A percentile compares a stretch with the other conserved stretches of the same genome.
phyloP scores from a whole-genome alignment of 1,140 invertebrate genomes.

The Pantala flavescens region DNA sequence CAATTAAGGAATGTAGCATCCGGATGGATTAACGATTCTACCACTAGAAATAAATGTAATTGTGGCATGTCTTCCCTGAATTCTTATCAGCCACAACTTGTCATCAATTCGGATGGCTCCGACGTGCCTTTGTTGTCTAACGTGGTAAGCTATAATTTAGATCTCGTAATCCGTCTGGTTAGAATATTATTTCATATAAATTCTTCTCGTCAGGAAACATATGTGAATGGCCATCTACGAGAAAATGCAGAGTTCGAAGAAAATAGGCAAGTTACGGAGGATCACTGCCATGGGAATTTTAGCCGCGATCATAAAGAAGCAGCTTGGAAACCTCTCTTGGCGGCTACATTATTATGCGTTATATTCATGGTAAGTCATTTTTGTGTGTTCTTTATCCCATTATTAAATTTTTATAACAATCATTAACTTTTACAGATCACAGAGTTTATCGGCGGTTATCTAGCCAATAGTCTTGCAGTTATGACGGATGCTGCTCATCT shows the following conservation, averaged over 20 bases:
- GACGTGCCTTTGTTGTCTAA: constrained; percentile 10
- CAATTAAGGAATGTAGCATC: background rate
- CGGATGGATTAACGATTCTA: background rate
- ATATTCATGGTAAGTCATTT: constrained; percentile 49
- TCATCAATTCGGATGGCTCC: background rate
- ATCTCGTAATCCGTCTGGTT: background rate
- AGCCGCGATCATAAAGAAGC: background rate
- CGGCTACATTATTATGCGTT: constrained; percentile 46
- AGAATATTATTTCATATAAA: background rate
- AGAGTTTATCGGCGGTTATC: constrained; percentile 61
- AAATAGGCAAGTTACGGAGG: background rate
- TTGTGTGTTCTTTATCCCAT: background rate
- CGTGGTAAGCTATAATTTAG: background rate
- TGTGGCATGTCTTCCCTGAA: background rate
- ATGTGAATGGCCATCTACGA: background rate
- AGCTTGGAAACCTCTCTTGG: constrained; percentile 31
- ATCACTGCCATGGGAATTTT: constrained; percentile 1
- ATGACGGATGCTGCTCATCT: constrained; percentile 78
- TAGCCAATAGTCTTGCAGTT: constrained; percentile 69
- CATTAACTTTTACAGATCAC: constrained; percentile 37
- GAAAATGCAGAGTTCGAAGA: background rate
- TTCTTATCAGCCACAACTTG: constrained; percentile 11
- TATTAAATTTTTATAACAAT: background rate
- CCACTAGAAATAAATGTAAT: background rate
- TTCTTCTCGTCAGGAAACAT: background rate